A percentile compares a stretch with the other conserved stretches of the same genome.
Evolutionary conservation across 2,797 vertebrate species (phyloP).

Genomic region (Hyperoplus immaculatus): DNA sequence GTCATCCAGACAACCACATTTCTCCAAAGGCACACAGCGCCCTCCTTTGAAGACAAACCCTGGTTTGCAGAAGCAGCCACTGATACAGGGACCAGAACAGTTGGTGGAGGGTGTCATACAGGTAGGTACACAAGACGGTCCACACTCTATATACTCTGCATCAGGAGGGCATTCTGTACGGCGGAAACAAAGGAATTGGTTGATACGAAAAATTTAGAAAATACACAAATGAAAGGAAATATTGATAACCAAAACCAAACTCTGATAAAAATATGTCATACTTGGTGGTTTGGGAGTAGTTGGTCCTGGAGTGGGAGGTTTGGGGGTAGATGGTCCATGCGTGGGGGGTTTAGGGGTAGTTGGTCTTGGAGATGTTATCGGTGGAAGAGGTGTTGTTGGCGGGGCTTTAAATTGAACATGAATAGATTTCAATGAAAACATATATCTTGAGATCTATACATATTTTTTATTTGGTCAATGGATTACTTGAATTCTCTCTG

Average conservation of each 20-base stretch:
- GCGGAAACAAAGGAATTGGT: not conserved
- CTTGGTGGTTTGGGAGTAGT: not conserved
- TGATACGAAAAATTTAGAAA: not conserved
- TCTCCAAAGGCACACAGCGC: constrained; percentile 80
- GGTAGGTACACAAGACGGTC: constrained; percentile 84
- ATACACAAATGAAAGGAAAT: not conserved
- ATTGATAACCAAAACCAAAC: not conserved
- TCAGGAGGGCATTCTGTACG: constrained; percentile 80
- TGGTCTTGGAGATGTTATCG: constrained; percentile 15
- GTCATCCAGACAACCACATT: constrained; percentile 85
- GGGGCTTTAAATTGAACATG: too few relatives aligned
- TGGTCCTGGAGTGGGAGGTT: not conserved
- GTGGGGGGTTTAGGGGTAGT: not conserved
- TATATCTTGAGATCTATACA: too few relatives aligned
- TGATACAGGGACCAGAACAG: constrained; percentile 82
- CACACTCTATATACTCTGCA: constrained; percentile 83
- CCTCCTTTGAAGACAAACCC: constrained; percentile 84
- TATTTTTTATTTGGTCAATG: too few relatives aligned
- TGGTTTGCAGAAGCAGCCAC: constrained; percentile 85
- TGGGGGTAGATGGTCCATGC: not conserved
- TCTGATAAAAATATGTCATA: not conserved
- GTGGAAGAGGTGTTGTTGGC: constrained; percentile 15
- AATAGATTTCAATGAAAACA: too few relatives aligned
- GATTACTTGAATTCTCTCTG: too few relatives aligned
- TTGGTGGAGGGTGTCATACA: constrained; percentile 83